These are phyloP conservation scores for Trogon surrucura DNA, from an alignment of 2,113 vertebrate species.

Conservation along the genomic window DNA sequence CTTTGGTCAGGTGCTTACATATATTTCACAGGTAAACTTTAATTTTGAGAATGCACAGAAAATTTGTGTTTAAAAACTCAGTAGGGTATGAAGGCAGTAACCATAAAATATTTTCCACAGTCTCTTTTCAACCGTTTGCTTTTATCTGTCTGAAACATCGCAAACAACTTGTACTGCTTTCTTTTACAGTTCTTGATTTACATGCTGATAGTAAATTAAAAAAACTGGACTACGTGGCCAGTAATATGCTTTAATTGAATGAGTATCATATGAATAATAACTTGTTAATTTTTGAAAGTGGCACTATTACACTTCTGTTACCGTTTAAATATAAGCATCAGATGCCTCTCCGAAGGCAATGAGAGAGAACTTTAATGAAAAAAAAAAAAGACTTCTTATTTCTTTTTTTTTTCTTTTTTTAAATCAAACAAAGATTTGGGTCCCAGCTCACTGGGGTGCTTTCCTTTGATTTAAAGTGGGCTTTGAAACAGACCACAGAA, in stretches of 20 bases:
- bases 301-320: neutral
- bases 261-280: neutral
- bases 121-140: neutral
- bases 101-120: neutral
- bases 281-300: neutral
- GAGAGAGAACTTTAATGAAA: neutral
- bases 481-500: neutral
- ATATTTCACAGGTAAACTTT: neutral
- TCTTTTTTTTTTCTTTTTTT: neutral
- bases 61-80: neutral
- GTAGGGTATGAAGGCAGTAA: neutral
- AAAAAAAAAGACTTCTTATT: too few relatives aligned
- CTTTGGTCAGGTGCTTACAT: neutral
- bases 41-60: neutral
- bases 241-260: neutral
- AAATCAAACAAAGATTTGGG: neutral
- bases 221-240: neutral
- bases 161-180: neutral
- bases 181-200: neutral
- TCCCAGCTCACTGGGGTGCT: neutral
- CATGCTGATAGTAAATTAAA: neutral
- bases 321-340: neutral
- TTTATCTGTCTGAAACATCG: neutral
- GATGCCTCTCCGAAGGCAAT: neutral
- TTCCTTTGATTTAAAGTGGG: neutral